phyloP scores from a whole-genome alignment of 30 jellyfish, hydroid and myxozoan genomes.

The Cassiopea andromeda region DNA sequence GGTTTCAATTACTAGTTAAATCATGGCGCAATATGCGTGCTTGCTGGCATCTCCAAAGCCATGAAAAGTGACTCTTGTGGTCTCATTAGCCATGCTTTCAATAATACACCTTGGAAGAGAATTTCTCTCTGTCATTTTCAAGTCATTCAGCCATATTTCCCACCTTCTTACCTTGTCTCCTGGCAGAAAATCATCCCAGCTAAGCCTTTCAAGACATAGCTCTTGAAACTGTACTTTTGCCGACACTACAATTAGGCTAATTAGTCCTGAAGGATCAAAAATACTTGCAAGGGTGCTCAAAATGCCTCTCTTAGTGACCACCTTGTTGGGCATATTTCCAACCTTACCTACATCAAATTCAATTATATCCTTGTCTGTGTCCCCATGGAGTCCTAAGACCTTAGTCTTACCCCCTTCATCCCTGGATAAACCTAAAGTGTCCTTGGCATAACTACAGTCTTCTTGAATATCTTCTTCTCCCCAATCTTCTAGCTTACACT shows the following conservation, averaged over 20 bases:
- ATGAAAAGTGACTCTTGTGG: not conserved
- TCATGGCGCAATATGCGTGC: not conserved
- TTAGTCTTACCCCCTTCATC: constrained; percentile 28
- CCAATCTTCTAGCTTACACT: no score
- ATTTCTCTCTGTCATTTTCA: not conserved
- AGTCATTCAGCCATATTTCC: constrained; percentile 41
- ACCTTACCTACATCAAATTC: constrained; percentile 32
- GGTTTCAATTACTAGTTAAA: not conserved
- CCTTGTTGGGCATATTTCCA: not conserved
- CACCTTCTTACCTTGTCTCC: constrained; percentile 35
- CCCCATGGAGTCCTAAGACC: constrained; percentile 54
- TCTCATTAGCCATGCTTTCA: not conserved
- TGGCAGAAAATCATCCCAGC: constrained; percentile 46
- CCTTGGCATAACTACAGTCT: no score
- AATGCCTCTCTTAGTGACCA: constrained; percentile 56
- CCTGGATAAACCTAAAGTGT: not conserved
- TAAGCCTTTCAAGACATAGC: not conserved
- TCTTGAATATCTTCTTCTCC: no score
- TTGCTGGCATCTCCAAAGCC: not conserved
- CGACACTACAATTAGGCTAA: constrained; percentile 26
- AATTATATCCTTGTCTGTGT: constrained; percentile 26
- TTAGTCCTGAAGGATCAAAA: constrained; percentile 42
- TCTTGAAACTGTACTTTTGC: constrained; percentile 40
- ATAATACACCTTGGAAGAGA: constrained; percentile 33
- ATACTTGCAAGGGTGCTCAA: constrained; percentile 45